phyloP scores from a whole-genome alignment of 2,888 invertebrate genomes.

The Thymelicus sylvestris region DNA sequence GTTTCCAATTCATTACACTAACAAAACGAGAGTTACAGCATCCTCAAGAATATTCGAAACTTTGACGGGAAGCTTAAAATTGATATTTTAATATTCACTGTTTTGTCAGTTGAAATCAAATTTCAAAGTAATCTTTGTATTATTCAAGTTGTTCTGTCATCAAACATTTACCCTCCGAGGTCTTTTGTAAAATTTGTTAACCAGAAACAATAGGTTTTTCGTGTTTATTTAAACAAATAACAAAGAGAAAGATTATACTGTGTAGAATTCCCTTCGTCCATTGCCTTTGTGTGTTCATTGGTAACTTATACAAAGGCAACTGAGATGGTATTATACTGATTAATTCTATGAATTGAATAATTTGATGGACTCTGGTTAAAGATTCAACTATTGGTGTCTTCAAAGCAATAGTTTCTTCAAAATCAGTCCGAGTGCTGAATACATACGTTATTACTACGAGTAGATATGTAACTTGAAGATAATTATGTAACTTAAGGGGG shows the following conservation, averaged over 20 bases:
- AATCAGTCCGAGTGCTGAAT: too few relatives aligned
- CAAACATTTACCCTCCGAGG: conserved; percentile 11
- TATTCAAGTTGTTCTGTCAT: conserved; percentile 46
- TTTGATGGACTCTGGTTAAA: too few relatives aligned
- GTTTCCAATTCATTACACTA: conserved; percentile 52
- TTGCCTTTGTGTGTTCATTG: background rate
- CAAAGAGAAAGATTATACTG: background rate
- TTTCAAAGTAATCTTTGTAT: conserved; percentile 56
- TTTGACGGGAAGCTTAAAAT: conserved; percentile 55
- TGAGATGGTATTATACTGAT: too few relatives aligned
- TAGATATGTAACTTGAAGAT: too few relatives aligned
- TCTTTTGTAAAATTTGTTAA: conserved; percentile 17
- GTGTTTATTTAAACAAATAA: conserved; percentile 5
- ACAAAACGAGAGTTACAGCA: conserved; percentile 21
- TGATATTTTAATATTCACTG: conserved; percentile 62
- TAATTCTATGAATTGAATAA: too few relatives aligned
- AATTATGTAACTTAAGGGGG: too few relatives aligned
- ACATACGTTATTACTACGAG: too few relatives aligned
- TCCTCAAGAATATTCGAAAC: conserved; percentile 47
- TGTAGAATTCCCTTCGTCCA: background rate
- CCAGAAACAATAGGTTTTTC: conserved; percentile 3
- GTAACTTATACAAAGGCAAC: too few relatives aligned
- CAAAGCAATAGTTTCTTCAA: too few relatives aligned
- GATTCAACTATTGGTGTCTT: too few relatives aligned
- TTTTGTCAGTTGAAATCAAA: conserved; percentile 54